Evolutionary conservation across 2,888 invertebrate genomes (phyloP).

Genomic region (Heliconius sara): DNA sequence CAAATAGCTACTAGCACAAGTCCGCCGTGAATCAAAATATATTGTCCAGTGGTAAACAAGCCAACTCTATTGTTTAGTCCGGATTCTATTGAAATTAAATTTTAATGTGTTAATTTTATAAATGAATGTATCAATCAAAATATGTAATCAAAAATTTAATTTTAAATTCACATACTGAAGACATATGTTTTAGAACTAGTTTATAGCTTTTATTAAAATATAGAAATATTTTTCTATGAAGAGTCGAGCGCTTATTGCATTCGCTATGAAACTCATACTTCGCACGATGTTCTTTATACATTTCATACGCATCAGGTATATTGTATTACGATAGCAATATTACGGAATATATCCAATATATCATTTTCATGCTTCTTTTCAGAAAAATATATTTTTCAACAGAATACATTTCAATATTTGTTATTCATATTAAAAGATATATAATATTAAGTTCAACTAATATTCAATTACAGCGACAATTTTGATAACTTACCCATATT

Average conservation of each 20-base stretch:
- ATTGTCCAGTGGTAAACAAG: slow-evolving; percentile 73
- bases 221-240: slow-evolving; percentile 1
- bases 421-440: neutral
- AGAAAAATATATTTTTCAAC: neutral
- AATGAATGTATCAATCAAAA: too few relatives aligned
- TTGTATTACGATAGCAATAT: slow-evolving; percentile 11
- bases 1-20: slow-evolving; percentile 81
- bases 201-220: too few relatives aligned
- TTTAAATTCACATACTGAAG: too few relatives aligned
- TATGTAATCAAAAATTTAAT: too few relatives aligned
- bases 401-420: neutral
- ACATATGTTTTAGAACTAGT: too few relatives aligned
- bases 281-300: slow-evolving; percentile 10
- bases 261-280: slow-evolving; percentile 12
- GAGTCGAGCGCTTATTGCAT: slow-evolving; percentile 5
- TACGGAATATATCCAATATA: slow-evolving; percentile 1
- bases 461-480: neutral
- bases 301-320: slow-evolving; percentile 16
- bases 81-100: slow-evolving; percentile 67
- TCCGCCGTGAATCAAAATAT: slow-evolving; percentile 85
- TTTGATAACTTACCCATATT: slow-evolving; percentile 59
- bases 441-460: neutral
- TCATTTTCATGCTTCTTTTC: neutral
- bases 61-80: slow-evolving; percentile 71
- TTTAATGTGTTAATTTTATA: neutral